A percentile compares a stretch with the other conserved stretches of the same genome.
These are phyloP conservation scores for Myioborus melanocephalus DNA, from an alignment of 2,797 vertebrate species.

Conservation along the genomic window DNA sequence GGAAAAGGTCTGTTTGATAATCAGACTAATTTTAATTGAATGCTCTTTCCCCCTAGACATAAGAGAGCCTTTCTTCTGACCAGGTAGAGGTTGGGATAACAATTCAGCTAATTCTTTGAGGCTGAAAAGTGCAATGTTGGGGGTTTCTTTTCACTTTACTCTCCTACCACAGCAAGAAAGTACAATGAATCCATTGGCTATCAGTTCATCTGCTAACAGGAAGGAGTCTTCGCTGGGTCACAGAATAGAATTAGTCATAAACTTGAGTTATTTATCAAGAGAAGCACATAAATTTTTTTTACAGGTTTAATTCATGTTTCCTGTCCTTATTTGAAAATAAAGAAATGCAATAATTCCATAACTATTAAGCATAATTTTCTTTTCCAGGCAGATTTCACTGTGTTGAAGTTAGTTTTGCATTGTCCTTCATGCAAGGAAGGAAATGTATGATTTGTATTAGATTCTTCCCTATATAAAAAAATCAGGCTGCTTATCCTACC, in stretches of 20 bases:
- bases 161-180: neutral
- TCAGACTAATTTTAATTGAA: neutral
- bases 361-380: neutral
- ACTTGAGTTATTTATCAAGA: neutral
- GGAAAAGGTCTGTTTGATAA: neutral
- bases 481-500: neutral
- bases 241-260: neutral
- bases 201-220: neutral
- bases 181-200: neutral
- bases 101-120: neutral
- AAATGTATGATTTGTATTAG: neutral
- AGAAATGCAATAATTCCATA: neutral
- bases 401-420: neutral
- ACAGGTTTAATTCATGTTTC: neutral
- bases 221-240: neutral
- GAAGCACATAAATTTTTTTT: neutral
- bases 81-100: neutral
- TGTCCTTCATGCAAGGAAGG: neutral
- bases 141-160: neutral
- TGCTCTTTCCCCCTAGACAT: neutral
- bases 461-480: neutral
- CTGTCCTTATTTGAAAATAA: neutral
- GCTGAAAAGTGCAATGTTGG: neutral
- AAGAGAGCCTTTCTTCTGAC: neutral
- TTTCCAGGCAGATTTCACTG: neutral